A percentile compares a stretch with the other conserved stretches of the same genome.
Evolutionary conservation across 2,888 invertebrate species (phyloP).

Genomic region (Leucoma salicis): DNA sequence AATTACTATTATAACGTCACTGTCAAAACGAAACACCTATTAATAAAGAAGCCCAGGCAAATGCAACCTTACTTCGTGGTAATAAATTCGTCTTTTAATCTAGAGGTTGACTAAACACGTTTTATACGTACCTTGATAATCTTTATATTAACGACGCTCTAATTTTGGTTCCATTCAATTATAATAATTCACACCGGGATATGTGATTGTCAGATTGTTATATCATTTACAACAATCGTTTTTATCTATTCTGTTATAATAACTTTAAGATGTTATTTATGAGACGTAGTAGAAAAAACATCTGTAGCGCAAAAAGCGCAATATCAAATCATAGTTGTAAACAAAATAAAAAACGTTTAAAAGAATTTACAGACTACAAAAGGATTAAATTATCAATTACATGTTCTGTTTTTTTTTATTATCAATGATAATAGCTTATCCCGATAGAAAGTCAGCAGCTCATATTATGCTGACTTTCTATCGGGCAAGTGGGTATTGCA

Average conservation of each 20-base stretch:
- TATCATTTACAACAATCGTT: slow-evolving; percentile 21
- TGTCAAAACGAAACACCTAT: slow-evolving; percentile 39
- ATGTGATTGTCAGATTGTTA: slow-evolving; percentile 35
- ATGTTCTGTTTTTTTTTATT: not conserved
- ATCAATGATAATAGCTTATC: not conserved
- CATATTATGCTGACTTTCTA: too few relatives aligned
- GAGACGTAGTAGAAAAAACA: slow-evolving; percentile 5
- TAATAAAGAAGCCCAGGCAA: slow-evolving; percentile 12
- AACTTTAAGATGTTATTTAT: slow-evolving; percentile 11
- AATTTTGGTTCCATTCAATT: slow-evolving; percentile 54
- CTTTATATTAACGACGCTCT: slow-evolving; percentile 43
- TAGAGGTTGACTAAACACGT: slow-evolving; percentile 1
- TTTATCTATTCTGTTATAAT: slow-evolving; percentile 11
- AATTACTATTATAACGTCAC: slow-evolving; percentile 58
- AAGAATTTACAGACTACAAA: not conserved
- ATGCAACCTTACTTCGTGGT: slow-evolving; percentile 15
- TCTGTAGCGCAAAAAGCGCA: not conserved
- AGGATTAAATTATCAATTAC: not conserved
- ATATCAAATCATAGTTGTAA: not conserved
- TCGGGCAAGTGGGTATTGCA: too few relatives aligned
- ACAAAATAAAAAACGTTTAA: not conserved
- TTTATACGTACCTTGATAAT: slow-evolving; percentile 42
- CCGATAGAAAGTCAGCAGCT: too few relatives aligned
- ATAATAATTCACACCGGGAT: slow-evolving; percentile 46
- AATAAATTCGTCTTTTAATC: not conserved